Evolutionary conservation across 2,797 vertebrate genomes (phyloP), one percentile per base, ranked within the genome.

Genomic region (Sebastes cheni): DNA sequence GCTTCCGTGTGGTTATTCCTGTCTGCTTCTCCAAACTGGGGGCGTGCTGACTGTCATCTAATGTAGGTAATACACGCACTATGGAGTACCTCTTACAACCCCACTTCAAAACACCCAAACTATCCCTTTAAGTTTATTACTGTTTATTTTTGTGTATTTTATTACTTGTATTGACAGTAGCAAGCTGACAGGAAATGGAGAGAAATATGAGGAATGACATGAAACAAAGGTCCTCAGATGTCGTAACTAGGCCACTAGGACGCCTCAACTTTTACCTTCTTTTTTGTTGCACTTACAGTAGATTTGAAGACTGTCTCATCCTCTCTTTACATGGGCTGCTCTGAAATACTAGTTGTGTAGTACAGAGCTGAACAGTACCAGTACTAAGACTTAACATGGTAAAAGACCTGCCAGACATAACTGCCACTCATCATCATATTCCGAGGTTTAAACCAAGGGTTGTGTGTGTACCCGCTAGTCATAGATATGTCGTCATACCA

Each of bases 401-500:
- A 20, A 69, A 72, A 59, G 56, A 65, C 27, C 50, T 1, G 18
- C n/a, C 29, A 56, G 29, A 70, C 70, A 36, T 25, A 73, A 34
- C 74, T 64, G 66, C 46, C 59, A 20, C 64, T 79, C 39, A 66
- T 67, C 23, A 16, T 83, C 67, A 73, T 61, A 18, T 39, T 66
- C 20, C 22, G 10, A 76, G 56, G 71, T 67, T 70, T 71, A 29
- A 79, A 56, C 68, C 65, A 62, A 55, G 54, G 2, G 20, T 22
- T 23, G 20, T 32, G 22, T 64, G 55, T 65, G 50, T 67, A 61
- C 46, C 30, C 61, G 8, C 27, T 22, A 61, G 60, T 84, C 66
- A 42, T 16, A 73, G 50, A 62, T 69, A 30, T 84, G 73, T 75
- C 68, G 70, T 75, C 68, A 42, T 25, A 66, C 73, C 71, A 42